phyloP scores from a whole-genome alignment of 1,140 invertebrate species.

The Magallana ariakensis region DNA sequence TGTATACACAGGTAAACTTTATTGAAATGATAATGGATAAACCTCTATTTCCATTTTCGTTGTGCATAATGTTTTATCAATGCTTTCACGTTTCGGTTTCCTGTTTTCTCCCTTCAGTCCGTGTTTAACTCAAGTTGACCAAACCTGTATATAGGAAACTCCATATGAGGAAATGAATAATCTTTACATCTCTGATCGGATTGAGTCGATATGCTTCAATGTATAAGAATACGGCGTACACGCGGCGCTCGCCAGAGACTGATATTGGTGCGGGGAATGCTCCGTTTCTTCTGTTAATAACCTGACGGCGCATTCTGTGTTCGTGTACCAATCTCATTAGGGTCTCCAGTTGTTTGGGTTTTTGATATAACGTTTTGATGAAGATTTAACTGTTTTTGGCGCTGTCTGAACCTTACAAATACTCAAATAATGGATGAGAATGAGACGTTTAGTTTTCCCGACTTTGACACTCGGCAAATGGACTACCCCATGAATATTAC shows the following conservation, averaged over 20 bases:
- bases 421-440: not conserved
- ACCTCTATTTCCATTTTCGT: too few species aligned
- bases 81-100: too few species aligned
- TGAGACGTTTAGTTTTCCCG: not conserved
- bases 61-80: too few species aligned
- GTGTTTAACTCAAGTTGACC: too few species aligned
- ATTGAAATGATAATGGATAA: too few species aligned
- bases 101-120: too few species aligned
- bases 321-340: not conserved
- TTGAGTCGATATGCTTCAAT: constrained; percentile 1
- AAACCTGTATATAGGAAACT: too few species aligned
- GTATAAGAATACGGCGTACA: constrained; percentile 12
- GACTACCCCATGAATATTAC: constrained; percentile 48
- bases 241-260: not conserved
- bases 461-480: constrained; percentile 25
- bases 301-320: not conserved
- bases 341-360: not conserved
- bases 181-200: not conserved
- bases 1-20: too few species aligned
- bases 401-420: not conserved
- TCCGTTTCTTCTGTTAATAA: constrained; percentile 17
- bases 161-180: not conserved
- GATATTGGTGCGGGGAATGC: constrained; percentile 5
- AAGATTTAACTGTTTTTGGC: not conserved
- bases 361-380: not conserved